Evolutionary conservation across 2,797 vertebrate species (phyloP).

Genomic region (Ambastaia sidthimunki): DNA sequence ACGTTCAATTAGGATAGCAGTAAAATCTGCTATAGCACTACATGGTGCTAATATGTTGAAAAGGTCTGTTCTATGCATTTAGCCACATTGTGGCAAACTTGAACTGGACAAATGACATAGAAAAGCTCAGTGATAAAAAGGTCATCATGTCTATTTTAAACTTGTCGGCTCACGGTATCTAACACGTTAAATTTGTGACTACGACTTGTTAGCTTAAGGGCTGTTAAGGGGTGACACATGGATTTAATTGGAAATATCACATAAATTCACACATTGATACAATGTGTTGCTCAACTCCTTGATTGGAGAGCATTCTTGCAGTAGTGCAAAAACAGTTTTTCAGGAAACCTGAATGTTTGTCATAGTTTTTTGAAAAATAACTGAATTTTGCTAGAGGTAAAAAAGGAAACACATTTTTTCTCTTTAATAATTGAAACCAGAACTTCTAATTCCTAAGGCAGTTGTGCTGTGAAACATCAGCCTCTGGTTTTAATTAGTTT

Average conservation of each 20-base stretch:
- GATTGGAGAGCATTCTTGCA: neutral
- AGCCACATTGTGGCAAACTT: slow-evolving; percentile 30
- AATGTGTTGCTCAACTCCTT: slow-evolving; percentile 32
- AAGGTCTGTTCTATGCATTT: slow-evolving; percentile 29
- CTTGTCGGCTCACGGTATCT: slow-evolving; percentile 30
- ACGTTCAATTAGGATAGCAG: slow-evolving; percentile 5
- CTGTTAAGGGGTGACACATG: slow-evolving; percentile 35
- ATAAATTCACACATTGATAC: slow-evolving; percentile 35
- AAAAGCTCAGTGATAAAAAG: slow-evolving; percentile 48
- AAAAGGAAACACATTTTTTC: neutral
- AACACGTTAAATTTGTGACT: neutral
- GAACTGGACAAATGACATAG: slow-evolving; percentile 42
- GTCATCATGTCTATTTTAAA: slow-evolving; percentile 46
- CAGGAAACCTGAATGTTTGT: slow-evolving; percentile 36
- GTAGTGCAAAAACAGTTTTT: slow-evolving; percentile 16
- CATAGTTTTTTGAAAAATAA: slow-evolving; percentile 20
- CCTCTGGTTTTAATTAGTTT: slow-evolving; percentile 60
- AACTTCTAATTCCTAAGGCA: slow-evolving; percentile 43
- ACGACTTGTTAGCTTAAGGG: slow-evolving; percentile 41
- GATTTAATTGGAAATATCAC: slow-evolving; percentile 50
- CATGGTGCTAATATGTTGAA: slow-evolving; percentile 23
- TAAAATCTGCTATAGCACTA: neutral
- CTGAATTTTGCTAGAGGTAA: neutral
- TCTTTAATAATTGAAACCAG: slow-evolving; percentile 36
- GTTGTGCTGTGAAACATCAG: slow-evolving; percentile 30